Conservation (phyloP, 2,113 vertebrate genomes). For the Pangasianodon hypophthalmus region DNA sequence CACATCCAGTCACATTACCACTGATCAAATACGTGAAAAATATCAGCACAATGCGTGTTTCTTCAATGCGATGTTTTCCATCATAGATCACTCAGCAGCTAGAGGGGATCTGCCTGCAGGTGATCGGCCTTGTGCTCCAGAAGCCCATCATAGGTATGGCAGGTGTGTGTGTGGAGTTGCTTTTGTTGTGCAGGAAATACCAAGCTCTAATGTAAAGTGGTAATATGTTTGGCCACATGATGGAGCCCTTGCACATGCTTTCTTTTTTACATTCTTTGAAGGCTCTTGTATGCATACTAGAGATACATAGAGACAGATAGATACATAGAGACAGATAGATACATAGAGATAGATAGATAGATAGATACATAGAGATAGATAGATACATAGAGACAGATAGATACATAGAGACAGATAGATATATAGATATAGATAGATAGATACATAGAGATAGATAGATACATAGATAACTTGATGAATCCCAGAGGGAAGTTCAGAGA, state of each 20-base stretch:
- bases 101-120: constrained; percentile 93
- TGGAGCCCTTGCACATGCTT: constrained; percentile 2
- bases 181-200: constrained; percentile 1
- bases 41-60: not conserved
- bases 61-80: not conserved
- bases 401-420: not conserved
- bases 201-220: not conserved
- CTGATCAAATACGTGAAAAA: not conserved
- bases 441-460: not conserved
- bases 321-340: too few species aligned
- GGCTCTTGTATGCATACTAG: not conserved
- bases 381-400: not conserved
- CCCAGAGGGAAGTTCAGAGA: too few species aligned
- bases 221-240: constrained; percentile 9
- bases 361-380: too few species aligned
- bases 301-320: not conserved
- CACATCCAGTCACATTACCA: not conserved
- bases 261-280: not conserved
- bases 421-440: too few species aligned
- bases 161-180: constrained; percentile 68
- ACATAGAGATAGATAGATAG: too few species aligned
- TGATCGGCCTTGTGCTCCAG: constrained; percentile 94
- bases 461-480: too few species aligned
- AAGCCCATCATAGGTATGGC: constrained; percentile 95
- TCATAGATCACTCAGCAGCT: constrained; percentile 92